A percentile compares a stretch with the other conserved stretches of the same genome.
Conservation (phyloP, 2,113 vertebrate genomes). For the Beaufortia kweichowensis region DNA sequence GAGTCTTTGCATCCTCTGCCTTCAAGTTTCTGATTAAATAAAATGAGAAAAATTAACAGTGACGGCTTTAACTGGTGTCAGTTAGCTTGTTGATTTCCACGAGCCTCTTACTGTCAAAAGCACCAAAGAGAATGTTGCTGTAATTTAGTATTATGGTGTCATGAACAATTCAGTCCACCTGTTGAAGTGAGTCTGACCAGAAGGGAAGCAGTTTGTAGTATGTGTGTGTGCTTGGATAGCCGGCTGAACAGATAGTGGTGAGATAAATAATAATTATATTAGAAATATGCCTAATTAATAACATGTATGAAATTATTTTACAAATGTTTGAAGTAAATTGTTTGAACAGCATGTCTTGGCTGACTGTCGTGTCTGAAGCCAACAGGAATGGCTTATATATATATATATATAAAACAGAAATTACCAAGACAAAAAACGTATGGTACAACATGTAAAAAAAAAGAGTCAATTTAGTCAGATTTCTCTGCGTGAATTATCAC, state of each 20-base stretch:
- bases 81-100: background rate
- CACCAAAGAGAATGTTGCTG: background rate
- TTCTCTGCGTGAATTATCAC: conserved; percentile 20
- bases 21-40: conserved; percentile 44
- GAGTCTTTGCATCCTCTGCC: conserved; percentile 10
- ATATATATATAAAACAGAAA: background rate
- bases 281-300: too few species aligned
- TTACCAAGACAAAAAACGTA: background rate
- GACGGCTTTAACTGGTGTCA: conserved; percentile 28
- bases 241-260: too few species aligned
- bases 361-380: too few species aligned
- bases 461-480: background rate
- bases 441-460: background rate
- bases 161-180: background rate
- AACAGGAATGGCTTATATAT: too few species aligned
- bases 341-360: too few species aligned
- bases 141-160: background rate
- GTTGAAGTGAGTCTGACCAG: too few species aligned
- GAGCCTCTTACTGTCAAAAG: background rate
- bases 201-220: too few species aligned
- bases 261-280: too few species aligned
- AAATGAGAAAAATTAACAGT: conserved; percentile 54
- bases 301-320: too few species aligned
- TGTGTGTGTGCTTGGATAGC: too few species aligned
- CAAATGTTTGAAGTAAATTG: too few species aligned